Percentiles rank a stretch among this genome's conserved stretches.
phyloP scores from a whole-genome alignment of 1,140 invertebrate species.

The Pantala flavescens region DNA sequence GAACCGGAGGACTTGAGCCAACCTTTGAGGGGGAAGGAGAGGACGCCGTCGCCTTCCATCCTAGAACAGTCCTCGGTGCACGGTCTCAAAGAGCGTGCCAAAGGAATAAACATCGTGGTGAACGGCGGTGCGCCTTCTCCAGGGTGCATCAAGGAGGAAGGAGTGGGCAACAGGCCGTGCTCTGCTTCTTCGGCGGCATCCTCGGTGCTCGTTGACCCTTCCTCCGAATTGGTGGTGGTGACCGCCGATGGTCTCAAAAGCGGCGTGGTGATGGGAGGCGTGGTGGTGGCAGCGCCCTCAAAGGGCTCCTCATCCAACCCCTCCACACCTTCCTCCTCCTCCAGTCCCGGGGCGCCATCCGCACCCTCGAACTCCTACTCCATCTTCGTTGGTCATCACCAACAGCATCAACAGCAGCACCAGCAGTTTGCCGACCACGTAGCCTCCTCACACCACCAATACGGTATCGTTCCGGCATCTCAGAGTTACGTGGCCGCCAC shows the following conservation, averaged over 20 bases:
- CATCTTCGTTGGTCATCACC: slow-evolving; percentile 17
- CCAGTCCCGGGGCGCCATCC: slow-evolving; percentile 24
- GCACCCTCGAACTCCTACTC: slow-evolving; percentile 28
- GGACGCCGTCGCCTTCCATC: slow-evolving; percentile 25
- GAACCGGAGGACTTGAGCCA: slow-evolving; percentile 54
- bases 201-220: slow-evolving; percentile 34
- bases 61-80: slow-evolving; percentile 24
- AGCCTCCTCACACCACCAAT: slow-evolving; percentile 38
- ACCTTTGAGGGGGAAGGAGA: slow-evolving; percentile 26
- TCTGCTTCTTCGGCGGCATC: slow-evolving; percentile 38
- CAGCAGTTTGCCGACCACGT: slow-evolving; percentile 38
- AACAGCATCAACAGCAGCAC: slow-evolving; percentile 33
- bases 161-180: slow-evolving; percentile 37
- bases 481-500: slow-evolving; percentile 35
- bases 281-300: slow-evolving; percentile 15
- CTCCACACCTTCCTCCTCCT: slow-evolving; percentile 26
- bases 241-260: slow-evolving; percentile 40
- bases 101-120: slow-evolving; percentile 26
- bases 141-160: slow-evolving; percentile 30
- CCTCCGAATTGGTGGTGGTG: slow-evolving; percentile 40
- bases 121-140: slow-evolving; percentile 22
- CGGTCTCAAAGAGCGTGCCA: slow-evolving; percentile 21
- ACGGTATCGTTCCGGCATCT: slow-evolving; percentile 31
- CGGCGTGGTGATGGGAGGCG: neutral
- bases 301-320: slow-evolving; percentile 20